Percentiles rank a stretch among this genome's conserved stretches.
These are phyloP conservation scores for Schizaphis graminum DNA, from an alignment of 2,888 invertebrate species.

Conservation along the genomic window DNA sequence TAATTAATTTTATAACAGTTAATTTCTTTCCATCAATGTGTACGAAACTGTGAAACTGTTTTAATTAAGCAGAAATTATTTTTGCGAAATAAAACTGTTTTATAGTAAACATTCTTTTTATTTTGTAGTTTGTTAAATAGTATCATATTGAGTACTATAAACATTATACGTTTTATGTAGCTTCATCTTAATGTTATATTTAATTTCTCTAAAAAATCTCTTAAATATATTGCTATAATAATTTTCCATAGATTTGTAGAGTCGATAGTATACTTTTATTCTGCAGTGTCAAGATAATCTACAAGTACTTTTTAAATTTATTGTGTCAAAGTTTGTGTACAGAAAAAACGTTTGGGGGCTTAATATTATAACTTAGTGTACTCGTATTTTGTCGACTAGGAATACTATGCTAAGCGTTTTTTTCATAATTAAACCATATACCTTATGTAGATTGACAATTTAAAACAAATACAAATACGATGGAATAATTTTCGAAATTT, in stretches of 20 bases:
- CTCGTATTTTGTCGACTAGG: not conserved
- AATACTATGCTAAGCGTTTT: not conserved
- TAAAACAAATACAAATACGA: not conserved
- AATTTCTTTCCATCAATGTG: not conserved
- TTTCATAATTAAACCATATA: not conserved
- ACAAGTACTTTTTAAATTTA: not conserved
- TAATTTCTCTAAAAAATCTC: not conserved
- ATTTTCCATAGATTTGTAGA: not conserved
- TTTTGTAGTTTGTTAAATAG: not conserved
- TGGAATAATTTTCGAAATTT: not conserved
- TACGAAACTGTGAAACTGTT: not conserved
- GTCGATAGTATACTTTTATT: not conserved
- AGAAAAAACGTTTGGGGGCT: not conserved
- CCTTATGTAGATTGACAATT: not conserved
- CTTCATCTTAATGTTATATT: not conserved
- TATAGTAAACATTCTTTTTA: not conserved
- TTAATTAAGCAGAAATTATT: not conserved
- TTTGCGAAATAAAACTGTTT: not conserved
- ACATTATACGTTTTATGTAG: not conserved
- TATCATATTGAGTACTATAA: not conserved
- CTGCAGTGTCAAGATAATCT: not conserved
- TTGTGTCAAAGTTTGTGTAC: not conserved
- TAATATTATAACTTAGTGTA: not conserved
- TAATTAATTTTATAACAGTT: not conserved
- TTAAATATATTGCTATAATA: not conserved